Percentiles rank a stretch among this genome's conserved stretches.
Conservation (phyloP, 1,140 invertebrate species). For the Aphelinus certus region DNA sequence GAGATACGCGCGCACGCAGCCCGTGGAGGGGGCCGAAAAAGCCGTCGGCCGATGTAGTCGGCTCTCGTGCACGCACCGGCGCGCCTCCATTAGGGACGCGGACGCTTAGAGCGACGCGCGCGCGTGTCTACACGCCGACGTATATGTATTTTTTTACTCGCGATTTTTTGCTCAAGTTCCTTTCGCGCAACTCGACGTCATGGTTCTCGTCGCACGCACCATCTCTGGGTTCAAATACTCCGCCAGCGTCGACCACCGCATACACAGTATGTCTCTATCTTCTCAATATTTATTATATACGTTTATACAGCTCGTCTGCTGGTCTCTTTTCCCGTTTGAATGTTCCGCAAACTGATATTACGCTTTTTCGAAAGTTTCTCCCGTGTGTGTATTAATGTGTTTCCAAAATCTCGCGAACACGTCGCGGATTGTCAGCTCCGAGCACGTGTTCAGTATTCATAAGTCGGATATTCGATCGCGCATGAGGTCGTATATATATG, state of each 20-base stretch:
- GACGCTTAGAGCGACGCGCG: conserved; percentile 52
- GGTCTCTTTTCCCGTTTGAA: neutral
- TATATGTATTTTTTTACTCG: neutral
- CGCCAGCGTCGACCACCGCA: neutral
- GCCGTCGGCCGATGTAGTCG: no score
- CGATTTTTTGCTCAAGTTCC: no score
- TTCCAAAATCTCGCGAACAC: no score
- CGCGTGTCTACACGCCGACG: conserved; percentile 18
- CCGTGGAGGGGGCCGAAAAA: no score
- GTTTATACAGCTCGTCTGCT: no score
- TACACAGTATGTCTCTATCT: neutral
- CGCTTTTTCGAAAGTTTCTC: no score
- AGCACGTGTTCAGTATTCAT: no score
- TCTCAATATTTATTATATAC: neutral
- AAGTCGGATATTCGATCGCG: no score
- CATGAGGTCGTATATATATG: no score
- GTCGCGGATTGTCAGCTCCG: no score
- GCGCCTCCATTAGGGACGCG: conserved; percentile 57
- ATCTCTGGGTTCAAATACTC: conserved; percentile 7
- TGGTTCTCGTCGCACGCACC: conserved; percentile 33
- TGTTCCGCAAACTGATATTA: neutral
- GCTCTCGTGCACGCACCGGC: conserved; percentile 48
- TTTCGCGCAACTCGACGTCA: neutral
- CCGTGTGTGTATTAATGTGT: no score
- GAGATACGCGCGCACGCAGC: no score